A percentile compares a stretch with the other conserved stretches of the same genome.
These are phyloP conservation scores for Anastatus disparis DNA, from an alignment of 1,140 invertebrate genomes.

Conservation along the genomic window DNA sequence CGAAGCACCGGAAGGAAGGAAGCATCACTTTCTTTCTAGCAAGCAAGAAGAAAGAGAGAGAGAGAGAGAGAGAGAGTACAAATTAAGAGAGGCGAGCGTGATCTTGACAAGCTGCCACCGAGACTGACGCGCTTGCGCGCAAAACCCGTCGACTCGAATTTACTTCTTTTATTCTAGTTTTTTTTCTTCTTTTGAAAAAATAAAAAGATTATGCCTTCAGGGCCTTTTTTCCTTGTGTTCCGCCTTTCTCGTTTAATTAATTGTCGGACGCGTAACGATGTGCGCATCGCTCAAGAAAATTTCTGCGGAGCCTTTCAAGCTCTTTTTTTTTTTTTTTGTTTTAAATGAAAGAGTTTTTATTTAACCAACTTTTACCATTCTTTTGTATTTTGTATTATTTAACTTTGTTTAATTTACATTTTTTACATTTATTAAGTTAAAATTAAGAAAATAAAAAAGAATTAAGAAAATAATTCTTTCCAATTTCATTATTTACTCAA, in stretches of 20 bases:
- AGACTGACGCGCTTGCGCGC: conserved; percentile 7
- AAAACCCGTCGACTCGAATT: conserved; percentile 7
- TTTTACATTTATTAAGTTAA: too few species aligned
- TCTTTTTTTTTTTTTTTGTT: too few species aligned
- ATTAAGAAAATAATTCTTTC: too few species aligned
- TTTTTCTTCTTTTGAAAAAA: too few species aligned
- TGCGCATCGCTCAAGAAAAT: background rate
- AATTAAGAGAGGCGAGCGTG: conserved; percentile 33
- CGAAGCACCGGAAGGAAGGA: conserved; percentile 24
- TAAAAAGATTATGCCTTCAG: background rate
- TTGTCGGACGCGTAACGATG: background rate
- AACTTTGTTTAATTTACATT: too few species aligned
- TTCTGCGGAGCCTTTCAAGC: background rate
- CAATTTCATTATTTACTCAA: too few species aligned
- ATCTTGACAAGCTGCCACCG: conserved; percentile 30
- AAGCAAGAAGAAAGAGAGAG: too few species aligned
- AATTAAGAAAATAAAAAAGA: too few species aligned
- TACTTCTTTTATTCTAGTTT: background rate
- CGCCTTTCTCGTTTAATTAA: conserved; percentile 20
- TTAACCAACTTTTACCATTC: background rate
- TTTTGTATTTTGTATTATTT: too few species aligned
- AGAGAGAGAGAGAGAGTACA: too few species aligned
- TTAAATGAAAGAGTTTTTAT: too few species aligned
- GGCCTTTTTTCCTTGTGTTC: background rate
- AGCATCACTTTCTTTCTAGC: conserved; percentile 7